phyloP scores from a whole-genome alignment of 1,140 invertebrate species.

The Calliopsis andreniformis region DNA sequence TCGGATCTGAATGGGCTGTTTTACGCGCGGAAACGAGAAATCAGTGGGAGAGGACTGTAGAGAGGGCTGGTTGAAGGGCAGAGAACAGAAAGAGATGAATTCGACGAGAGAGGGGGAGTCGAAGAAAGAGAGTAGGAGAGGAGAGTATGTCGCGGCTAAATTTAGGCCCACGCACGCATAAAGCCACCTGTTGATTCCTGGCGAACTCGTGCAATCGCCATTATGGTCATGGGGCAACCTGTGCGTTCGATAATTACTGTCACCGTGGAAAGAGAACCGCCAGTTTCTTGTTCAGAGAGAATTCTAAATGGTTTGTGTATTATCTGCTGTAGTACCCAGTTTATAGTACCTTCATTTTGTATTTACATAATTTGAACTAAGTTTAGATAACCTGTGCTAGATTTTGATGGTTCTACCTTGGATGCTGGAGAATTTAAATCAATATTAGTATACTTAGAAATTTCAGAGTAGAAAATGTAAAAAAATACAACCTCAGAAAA shows the following conservation, averaged over 20 bases:
- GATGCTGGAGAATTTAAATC: too few relatives aligned
- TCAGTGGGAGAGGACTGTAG: background rate
- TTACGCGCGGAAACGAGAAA: slow-evolving; percentile 20
- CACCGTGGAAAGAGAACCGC: background rate
- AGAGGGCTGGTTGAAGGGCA: background rate
- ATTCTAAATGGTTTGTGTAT: background rate
- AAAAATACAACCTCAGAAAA: too few relatives aligned
- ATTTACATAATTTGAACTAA: too few relatives aligned
- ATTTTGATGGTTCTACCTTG: too few relatives aligned
- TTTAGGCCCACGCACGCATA: slow-evolving; percentile 53
- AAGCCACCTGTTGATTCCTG: slow-evolving; percentile 52
- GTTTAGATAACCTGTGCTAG: too few relatives aligned
- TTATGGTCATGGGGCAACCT: slow-evolving; percentile 16
- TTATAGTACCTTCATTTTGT: background rate
- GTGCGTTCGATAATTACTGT: slow-evolving; percentile 13
- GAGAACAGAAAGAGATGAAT: slow-evolving; percentile 34
- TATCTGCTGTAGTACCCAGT: too few relatives aligned
- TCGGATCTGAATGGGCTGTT: background rate
- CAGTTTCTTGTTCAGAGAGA: background rate
- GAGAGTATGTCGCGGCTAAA: slow-evolving; percentile 54
- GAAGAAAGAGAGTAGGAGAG: slow-evolving; percentile 39
- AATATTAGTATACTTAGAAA: too few relatives aligned
- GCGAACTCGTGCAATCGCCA: slow-evolving; percentile 22
- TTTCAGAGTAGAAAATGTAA: too few relatives aligned
- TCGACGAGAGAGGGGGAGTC: slow-evolving; percentile 15